phyloP scores from a whole-genome alignment of 2,113 vertebrate genomes.

The Zapus hudsonius region DNA sequence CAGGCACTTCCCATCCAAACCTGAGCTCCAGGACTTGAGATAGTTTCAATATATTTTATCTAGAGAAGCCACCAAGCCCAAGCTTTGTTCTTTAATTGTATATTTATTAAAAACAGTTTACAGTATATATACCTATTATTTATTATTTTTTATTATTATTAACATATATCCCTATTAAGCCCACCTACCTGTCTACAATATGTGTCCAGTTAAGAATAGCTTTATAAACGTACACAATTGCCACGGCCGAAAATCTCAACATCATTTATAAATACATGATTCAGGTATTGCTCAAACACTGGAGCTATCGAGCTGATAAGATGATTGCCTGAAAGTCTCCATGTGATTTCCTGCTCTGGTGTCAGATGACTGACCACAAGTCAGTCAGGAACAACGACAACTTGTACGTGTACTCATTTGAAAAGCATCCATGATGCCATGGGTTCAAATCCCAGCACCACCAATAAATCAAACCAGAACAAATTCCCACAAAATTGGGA shows the following conservation, averaged over 20 bases:
- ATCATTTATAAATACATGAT: slow-evolving; percentile 33
- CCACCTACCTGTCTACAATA: slow-evolving; percentile 70
- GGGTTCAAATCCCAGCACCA: not conserved
- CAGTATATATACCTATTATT: no score
- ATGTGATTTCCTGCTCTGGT: not conserved
- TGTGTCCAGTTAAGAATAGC: slow-evolving; percentile 65
- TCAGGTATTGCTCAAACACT: slow-evolving; percentile 44
- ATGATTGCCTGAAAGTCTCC: not conserved
- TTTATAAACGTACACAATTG: slow-evolving; percentile 67
- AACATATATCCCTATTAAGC: slow-evolving; percentile 65
- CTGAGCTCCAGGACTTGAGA: slow-evolving; percentile 43
- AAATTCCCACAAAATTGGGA: not conserved
- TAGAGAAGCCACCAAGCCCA: slow-evolving; percentile 3
- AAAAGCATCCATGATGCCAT: not conserved
- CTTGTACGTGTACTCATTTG: not conserved
- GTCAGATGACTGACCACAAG: rapidly evolving
- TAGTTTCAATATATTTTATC: slow-evolving; percentile 56
- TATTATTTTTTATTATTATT: no score
- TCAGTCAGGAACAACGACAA: not conserved
- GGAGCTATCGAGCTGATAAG: not conserved
- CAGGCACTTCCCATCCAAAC: slow-evolving; percentile 58
- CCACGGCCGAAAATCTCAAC: slow-evolving; percentile 67
- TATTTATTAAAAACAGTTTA: slow-evolving; percentile 61
- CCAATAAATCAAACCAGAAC: not conserved
- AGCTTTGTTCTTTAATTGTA: slow-evolving; percentile 53